Base-by-base conservation (phyloP, 2,888 invertebrate genomes). In the Drosophila vallismaia region DNA sequence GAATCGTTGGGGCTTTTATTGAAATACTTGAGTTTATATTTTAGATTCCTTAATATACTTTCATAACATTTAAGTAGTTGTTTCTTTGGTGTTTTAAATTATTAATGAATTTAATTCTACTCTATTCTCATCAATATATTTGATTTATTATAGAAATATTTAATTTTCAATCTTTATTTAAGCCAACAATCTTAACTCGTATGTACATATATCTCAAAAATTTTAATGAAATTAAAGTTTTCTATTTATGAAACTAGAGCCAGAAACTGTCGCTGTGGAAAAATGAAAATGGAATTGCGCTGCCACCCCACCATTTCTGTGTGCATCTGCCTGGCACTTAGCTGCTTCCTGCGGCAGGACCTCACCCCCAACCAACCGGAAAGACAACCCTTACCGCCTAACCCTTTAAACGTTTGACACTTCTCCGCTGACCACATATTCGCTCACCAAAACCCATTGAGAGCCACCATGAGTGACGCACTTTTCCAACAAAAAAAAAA, bases 391-490 rank as follows among this genome's bases (percentile, higher is more conserved):
- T 76, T 86, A 62, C 70, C 75, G 68, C 73, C 73, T 73, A 74
- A 81, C 77, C 76, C 84, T 69, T 48, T 85, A 82, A 82, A 76
- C 74, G 88, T 59, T 64, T 85, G 81, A 82, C 81, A 82, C 86
- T 81, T 87, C 79, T 67, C 53, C 42, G 70, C 69, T 87, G 87
- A 81, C 81, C 81, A 81, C 81, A 73, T 42, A 42, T 51, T 83
- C 79, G 63, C 49, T 46, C 49, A n/a, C 56, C 40, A 45, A 40
- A 31, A n/a, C 38, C 10, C 38, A 42, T 44, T n/a, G 59, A 60
- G 59, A 40, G 46, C 38, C 49, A 14, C 24, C 29, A 40, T 8
- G 71, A 64, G 68, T 64, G 66, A 73, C 74, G 71, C 73, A 72
- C 74, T 73, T 73, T 67, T 59, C 31, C 56, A 57, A 46, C 50